A percentile compares a stretch with the other conserved stretches of the same genome.
phyloP scores from a whole-genome alignment of 2,888 invertebrate species.

The Beris chalybata region DNA sequence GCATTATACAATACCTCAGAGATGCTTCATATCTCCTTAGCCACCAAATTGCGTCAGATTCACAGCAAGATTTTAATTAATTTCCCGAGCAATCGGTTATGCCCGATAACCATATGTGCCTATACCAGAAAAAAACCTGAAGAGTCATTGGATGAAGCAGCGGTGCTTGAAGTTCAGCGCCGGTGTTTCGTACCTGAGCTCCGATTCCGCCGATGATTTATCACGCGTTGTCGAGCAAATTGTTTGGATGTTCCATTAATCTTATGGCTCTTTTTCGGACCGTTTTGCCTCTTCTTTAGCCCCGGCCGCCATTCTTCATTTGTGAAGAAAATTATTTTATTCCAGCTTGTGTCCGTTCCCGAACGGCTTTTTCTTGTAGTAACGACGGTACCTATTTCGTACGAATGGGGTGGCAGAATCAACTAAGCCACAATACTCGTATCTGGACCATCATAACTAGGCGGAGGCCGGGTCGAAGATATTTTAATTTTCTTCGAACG shows the following conservation, averaged over 20 bases:
- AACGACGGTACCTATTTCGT: background rate
- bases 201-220: constrained; percentile 43
- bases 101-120: background rate
- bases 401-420: constrained; percentile 1
- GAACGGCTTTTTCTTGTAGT: background rate
- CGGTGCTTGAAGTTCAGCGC: constrained; percentile 6
- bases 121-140: background rate
- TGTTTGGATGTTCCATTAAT: constrained; percentile 42
- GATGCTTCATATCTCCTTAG: constrained; percentile 5
- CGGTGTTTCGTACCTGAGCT: background rate
- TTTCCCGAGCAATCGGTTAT: constrained; percentile 19
- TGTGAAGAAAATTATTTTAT: constrained; percentile 25
- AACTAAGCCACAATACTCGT: background rate
- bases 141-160: background rate
- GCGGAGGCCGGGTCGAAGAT: constrained; percentile 7
- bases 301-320: constrained; percentile 26
- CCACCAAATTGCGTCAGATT: constrained; percentile 31
- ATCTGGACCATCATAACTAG: background rate
- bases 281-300: constrained; percentile 10
- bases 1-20: background rate
- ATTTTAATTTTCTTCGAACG: constrained; percentile 32
- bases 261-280: constrained; percentile 30
- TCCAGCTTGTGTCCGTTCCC: constrained; percentile 13
- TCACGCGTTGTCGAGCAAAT: constrained; percentile 42
- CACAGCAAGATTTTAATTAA: constrained; percentile 33